These are phyloP conservation scores for Phainopepla nitens DNA, from an alignment of 2,113 vertebrate species.

Conservation along the genomic window DNA sequence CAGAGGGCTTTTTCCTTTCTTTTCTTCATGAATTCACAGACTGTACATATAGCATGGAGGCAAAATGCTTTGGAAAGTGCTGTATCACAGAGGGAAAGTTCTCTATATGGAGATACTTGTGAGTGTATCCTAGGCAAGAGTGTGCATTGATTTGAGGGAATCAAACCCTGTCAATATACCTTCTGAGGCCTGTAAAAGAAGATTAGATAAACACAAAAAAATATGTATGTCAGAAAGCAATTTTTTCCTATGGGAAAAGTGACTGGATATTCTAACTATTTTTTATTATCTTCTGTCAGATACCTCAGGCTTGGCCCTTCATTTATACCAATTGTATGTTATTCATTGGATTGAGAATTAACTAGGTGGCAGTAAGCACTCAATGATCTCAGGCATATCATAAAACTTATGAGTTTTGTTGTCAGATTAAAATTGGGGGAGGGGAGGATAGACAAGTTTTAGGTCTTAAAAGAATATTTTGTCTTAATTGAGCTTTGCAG, in stretches of 20 bases:
- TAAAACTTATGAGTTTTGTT: not conserved
- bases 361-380: conserved; percentile 50
- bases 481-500: not conserved
- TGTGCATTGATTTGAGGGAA: accelerated
- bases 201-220: not conserved
- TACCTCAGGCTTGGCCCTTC: not conserved
- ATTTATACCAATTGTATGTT: not conserved
- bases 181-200: not conserved
- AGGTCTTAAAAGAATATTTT: not conserved
- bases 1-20: not conserved
- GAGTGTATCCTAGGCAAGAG: not conserved
- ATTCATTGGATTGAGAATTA: not conserved
- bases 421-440: not conserved
- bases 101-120: not conserved
- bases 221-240: not conserved
- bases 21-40: not conserved
- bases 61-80: not conserved
- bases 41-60: not conserved
- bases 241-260: not conserved
- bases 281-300: not conserved
- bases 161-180: not conserved
- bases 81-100: not conserved
- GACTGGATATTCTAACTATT: not conserved
- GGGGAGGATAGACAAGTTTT: not conserved
- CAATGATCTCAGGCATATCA: not conserved